A percentile compares a stretch with the other conserved stretches of the same genome.
These are phyloP conservation scores for Trogon melanurus DNA, from an alignment of 2,113 vertebrate genomes.

Conservation along the genomic window DNA sequence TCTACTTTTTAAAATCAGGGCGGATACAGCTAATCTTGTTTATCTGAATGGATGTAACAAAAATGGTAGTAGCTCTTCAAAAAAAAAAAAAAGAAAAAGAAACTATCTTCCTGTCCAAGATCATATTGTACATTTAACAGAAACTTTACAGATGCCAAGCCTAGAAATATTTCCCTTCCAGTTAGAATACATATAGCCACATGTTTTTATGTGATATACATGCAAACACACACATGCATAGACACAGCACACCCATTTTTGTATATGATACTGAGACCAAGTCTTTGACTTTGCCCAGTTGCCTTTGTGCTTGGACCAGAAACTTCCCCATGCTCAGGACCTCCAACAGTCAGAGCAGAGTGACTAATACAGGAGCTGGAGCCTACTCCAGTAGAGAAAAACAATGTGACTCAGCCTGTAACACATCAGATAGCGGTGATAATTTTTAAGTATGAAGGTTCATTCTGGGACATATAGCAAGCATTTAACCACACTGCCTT, in stretches of 20 bases:
- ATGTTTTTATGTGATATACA: background rate
- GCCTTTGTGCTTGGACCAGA: background rate
- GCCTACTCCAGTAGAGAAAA: background rate
- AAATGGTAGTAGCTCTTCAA: background rate
- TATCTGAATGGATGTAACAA: background rate
- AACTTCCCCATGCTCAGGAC: background rate
- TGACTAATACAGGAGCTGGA: background rate
- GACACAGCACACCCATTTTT: background rate
- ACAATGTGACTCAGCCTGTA: background rate
- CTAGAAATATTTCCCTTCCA: background rate
- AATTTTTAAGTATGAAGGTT: background rate
- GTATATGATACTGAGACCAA: background rate
- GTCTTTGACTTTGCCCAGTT: background rate
- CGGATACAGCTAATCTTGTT: background rate
- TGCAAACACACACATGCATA: background rate
- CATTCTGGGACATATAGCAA: background rate
- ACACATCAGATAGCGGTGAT: background rate
- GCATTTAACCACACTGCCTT: accelerated
- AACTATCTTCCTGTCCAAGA: background rate
- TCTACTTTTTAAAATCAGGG: background rate
- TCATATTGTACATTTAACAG: background rate
- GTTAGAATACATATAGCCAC: background rate
- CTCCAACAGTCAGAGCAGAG: background rate
- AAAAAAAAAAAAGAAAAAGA: too few species aligned
- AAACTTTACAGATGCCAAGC: background rate